A percentile compares a stretch with the other conserved stretches of the same genome.
phyloP scores from a whole-genome alignment of 2,888 invertebrate genomes.

The Myopa testacea region DNA sequence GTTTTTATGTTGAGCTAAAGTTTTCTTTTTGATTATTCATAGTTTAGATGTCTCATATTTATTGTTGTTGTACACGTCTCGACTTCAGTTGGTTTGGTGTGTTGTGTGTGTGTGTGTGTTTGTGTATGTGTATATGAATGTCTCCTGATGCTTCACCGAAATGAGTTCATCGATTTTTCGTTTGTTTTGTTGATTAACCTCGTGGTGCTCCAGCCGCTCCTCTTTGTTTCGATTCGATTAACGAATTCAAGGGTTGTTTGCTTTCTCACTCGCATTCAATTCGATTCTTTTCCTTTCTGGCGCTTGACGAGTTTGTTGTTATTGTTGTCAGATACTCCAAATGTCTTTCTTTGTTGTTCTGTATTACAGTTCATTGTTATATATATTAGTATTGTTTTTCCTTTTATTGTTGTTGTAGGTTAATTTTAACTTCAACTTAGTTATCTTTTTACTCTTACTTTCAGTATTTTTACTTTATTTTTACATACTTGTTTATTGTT shows the following conservation, averaged over 20 bases:
- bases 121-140: not conserved
- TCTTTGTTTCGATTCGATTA: not conserved
- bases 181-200: conserved; percentile 18
- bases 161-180: conserved; percentile 46
- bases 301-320: not conserved
- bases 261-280: not conserved
- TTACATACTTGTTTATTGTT: too few species aligned
- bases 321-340: not conserved
- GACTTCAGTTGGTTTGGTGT: not conserved
- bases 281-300: not conserved
- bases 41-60: too few species aligned
- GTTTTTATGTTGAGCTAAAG: too few species aligned
- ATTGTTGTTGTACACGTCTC: too few species aligned
- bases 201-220: conserved; percentile 1
- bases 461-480: too few species aligned
- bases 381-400: too few species aligned
- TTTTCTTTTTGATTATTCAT: too few species aligned
- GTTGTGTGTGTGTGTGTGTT: not conserved
- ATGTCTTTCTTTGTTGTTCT: too few species aligned
- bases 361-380: too few species aligned
- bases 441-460: too few species aligned
- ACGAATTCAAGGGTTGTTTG: conserved; percentile 16
- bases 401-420: too few species aligned
- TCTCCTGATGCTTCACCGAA: conserved; percentile 35
- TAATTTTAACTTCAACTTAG: too few species aligned